phyloP scores from a whole-genome alignment of 2,113 vertebrate species.

The Hyperopisus bebe region DNA sequence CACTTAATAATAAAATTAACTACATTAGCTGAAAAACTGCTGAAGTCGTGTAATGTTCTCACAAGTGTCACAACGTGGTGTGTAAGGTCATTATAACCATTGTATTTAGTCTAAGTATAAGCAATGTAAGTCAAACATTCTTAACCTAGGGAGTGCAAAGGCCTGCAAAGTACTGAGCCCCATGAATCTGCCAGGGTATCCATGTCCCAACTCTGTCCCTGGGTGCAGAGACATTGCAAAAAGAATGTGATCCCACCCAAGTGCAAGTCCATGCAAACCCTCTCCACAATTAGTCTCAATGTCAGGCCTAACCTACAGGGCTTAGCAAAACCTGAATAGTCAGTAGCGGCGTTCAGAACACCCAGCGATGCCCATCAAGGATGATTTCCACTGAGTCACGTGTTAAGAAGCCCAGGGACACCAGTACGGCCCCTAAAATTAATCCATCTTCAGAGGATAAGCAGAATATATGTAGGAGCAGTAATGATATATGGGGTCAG shows the following conservation, averaged over 20 bases:
- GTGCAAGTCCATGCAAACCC: background rate
- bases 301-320: background rate
- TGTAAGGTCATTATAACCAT: background rate
- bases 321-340: background rate
- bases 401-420: background rate
- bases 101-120: background rate
- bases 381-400: background rate
- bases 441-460: conserved; percentile 9
- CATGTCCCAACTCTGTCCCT: background rate
- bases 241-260: background rate
- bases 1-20: background rate
- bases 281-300: background rate
- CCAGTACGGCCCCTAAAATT: background rate
- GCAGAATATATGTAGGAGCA: background rate
- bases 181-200: background rate
- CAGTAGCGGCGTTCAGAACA: background rate
- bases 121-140: background rate
- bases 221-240: background rate
- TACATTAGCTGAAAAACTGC: background rate
- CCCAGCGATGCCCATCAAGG: background rate
- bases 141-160: background rate
- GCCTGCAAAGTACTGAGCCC: background rate
- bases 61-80: background rate
- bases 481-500: conserved; percentile 26
- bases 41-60: background rate